Base-by-base conservation (phyloP, 1,140 invertebrate species). In the Radopholus similis region DNA sequence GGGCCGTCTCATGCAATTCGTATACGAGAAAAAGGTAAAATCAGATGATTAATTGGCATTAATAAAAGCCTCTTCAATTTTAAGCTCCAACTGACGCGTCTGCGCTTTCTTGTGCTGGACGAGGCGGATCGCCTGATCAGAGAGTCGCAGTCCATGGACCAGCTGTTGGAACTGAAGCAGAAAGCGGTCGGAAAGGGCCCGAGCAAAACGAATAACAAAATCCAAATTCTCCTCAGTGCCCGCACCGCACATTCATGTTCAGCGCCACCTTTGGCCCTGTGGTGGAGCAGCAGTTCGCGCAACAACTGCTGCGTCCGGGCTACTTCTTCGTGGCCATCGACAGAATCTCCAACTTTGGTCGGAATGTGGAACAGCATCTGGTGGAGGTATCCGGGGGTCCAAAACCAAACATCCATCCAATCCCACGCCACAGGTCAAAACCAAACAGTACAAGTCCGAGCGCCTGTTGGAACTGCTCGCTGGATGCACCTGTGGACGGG, bases 1-100 rank as follows among this genome's bases (percentile, higher is more conserved):
- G 0, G 96, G 95, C 54, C 86, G 95, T 72, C 91, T 98, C 66
- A 76, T 18, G 77, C 81, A 72, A 71, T 77, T 67, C 62, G 71
- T 56, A 47, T 68, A 30, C 69, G 60, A 68, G 55, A 75, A 64
- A 21, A 37, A 30, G 47, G 71, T 58, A 38, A 32, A 1, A 40
- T 13, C 11, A 40, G n/a, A 40, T 40, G 11, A 40, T 11, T 47
- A 1, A 49, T 59, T 32, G 57, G 1, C 15, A 1, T 53, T 67
- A 4, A 62, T 67, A 13, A 40, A 67, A 64, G 18, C n/a, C n/a
- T 40, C 34, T 57, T 35, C 3, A 60, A 58, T 37, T 69, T 64
- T 15, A 11, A 74, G 74, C 23, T 62, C 15, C 70, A 69, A n/a
- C 66, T 67, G 18, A 35, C 32, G 13, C 18, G 23, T 15, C 38